These are phyloP conservation scores for Hippopotamus amphibius DNA, from an alignment of 2,113 vertebrate genomes.

Conservation along the genomic window DNA sequence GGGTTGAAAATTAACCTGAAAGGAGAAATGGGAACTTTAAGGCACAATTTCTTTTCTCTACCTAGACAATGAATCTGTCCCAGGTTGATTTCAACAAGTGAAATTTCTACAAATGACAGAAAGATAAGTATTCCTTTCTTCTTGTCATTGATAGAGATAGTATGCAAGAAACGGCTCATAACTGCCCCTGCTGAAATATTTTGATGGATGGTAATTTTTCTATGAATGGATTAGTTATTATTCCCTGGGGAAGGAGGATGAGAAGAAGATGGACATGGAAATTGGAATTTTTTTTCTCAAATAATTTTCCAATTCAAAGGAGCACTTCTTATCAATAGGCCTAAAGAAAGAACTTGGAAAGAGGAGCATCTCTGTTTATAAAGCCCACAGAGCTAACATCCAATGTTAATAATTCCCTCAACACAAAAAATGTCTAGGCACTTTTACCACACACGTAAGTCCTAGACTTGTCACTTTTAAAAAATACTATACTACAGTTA, in stretches of 20 bases:
- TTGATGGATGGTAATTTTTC: not conserved
- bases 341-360: not conserved
- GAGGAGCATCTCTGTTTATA: not conserved
- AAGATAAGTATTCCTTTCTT: not conserved
- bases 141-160: not conserved
- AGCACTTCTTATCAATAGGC: not conserved
- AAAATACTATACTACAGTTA: conserved; percentile 19
- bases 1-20: not conserved
- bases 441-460: not conserved
- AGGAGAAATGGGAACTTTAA: not conserved
- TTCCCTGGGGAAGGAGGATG: not conserved
- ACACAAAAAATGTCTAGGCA: not conserved
- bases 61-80: not conserved
- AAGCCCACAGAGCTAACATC: not conserved
- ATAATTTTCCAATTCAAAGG: not conserved
- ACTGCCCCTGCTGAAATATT: not conserved
- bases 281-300: not conserved
- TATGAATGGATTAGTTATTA: not conserved
- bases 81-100: not conserved
- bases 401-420: not conserved
- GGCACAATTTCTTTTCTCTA: not conserved
- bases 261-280: not conserved
- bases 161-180: not conserved
- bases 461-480: conserved; percentile 11
- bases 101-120: not conserved